Conservation (phyloP, 2,113 vertebrate genomes). For the Protomyctophum bolini region DNA sequence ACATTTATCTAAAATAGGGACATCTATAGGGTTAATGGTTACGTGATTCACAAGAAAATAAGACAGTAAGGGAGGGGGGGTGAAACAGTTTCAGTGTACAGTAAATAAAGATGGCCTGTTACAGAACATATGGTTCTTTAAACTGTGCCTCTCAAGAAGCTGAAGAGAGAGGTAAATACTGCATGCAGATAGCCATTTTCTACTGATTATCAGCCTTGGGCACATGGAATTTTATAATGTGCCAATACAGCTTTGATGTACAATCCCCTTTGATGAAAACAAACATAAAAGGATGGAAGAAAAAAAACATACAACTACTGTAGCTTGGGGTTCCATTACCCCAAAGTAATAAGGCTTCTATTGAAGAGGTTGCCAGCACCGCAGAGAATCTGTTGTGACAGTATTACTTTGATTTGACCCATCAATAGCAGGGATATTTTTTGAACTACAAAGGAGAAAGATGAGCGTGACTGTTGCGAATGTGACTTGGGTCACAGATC, state of each 20-base stretch:
- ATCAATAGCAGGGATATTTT: slow-evolving; percentile 44
- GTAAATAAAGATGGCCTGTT: neutral
- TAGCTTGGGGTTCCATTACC: slow-evolving; percentile 34
- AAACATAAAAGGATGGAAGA: slow-evolving; percentile 46
- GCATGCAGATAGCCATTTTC: slow-evolving; percentile 9
- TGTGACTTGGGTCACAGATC: slow-evolving; percentile 28
- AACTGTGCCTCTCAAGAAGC: neutral
- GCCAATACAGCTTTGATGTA: slow-evolving; percentile 47
- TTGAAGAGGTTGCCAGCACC: slow-evolving; percentile 42
- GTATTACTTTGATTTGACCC: slow-evolving; percentile 49
- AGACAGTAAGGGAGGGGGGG: slow-evolving; percentile 11
- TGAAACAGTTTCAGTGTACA: neutral
- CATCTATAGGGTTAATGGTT: no score
- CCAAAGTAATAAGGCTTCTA: slow-evolving; percentile 34
- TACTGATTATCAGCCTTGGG: slow-evolving; percentile 44
- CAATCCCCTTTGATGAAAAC: slow-evolving; percentile 46
- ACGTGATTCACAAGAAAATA: neutral
- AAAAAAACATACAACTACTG: slow-evolving; percentile 29
- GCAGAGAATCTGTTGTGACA: slow-evolving; percentile 64
- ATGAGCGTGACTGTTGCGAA: slow-evolving; percentile 52
- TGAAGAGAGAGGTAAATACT: slow-evolving; percentile 1
- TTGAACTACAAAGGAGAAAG: slow-evolving; percentile 37
- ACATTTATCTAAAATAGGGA: no score
- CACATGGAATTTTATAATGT: slow-evolving; percentile 52
- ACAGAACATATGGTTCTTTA: neutral